Evolutionary conservation across 2,113 vertebrate genomes (phyloP).

Genomic region (Salvelinus alpinus): DNA sequence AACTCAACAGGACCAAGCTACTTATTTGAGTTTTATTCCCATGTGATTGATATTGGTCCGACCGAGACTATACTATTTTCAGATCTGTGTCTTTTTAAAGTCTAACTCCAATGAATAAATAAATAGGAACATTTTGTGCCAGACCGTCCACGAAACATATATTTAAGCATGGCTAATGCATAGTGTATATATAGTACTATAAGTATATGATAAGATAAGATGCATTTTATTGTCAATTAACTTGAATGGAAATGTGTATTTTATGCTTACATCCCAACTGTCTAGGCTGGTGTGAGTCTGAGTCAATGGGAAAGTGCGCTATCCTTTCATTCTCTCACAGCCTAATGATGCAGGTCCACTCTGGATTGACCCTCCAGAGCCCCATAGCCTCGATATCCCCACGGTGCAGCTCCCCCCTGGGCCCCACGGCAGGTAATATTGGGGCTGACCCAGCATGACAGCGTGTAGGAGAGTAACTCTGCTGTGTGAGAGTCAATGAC

Average conservation of each 20-base stretch:
- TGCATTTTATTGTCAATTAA: constrained; percentile 36
- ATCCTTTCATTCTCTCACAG: no score
- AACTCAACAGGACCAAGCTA: constrained; percentile 44
- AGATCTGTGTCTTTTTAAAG: constrained; percentile 30
- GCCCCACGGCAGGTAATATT: constrained; percentile 23
- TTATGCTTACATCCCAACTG: constrained; percentile 12
- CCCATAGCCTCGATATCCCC: constrained; percentile 6
- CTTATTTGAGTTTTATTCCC: constrained; percentile 24
- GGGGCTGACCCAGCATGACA: constrained; percentile 9
- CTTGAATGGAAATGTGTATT: constrained; percentile 27
- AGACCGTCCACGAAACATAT: no score
- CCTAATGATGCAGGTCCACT: background rate
- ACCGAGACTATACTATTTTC: background rate
- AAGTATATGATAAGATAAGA: constrained; percentile 22
- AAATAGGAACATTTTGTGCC: no score
- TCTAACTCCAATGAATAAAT: constrained; percentile 1
- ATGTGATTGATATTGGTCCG: constrained; percentile 40
- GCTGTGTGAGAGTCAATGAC: constrained; percentile 42
- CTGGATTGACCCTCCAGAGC: constrained; percentile 22
- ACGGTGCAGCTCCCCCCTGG: constrained; percentile 8
- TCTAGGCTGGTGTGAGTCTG: no score
- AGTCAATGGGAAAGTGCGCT: no score
- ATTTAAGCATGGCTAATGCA: no score
- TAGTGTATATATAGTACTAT: no score
- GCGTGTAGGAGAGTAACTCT: background rate